Evolutionary conservation across 1,140 invertebrate species (phyloP), one percentile per base, ranked within the genome.

Genomic region (Tetraneura akinire): DNA sequence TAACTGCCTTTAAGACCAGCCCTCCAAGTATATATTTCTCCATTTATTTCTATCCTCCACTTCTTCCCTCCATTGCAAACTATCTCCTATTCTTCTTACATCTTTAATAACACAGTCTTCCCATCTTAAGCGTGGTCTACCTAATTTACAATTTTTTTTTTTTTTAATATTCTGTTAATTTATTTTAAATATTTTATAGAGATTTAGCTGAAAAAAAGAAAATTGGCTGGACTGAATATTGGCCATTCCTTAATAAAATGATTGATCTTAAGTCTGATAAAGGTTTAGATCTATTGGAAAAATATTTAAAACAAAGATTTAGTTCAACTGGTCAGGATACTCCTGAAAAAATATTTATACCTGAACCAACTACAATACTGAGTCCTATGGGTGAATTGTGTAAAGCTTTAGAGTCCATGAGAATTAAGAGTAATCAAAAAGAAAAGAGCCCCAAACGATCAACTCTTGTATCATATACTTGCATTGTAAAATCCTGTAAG

Each of bases 171-270:
- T 80, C 29, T 81, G 32, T 53, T 49, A 29, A 78, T 55, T 51
- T 78, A 18, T 80, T 23, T 23, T 21, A 64, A 68, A 68, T 37
- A 23, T 81, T 82, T 80, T 86, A 47, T 84, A 92, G 93, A 82
- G 88, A 90, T 80, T 84, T 96, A 81, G 94, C 94, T 3, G 88
- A 90, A 82, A 88, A 93, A 84, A 89, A 90, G 84, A 89, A 91
- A 45, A 87, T 96, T 0, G 87, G 88, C n/a, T 97, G 95, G 95
- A 91, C 90, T 81, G 96, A 97, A 84, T 95, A 94, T 85, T 97
- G 95, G 95, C 90, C 91, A 3, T 97, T 97, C 85, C 86, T 97
- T 9, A 90, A 93, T 82, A 89, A 88, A 8, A 96, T 93, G 85
- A 88, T 91, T 10, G 91, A 97, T 86, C 87, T 97, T 3, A 85